Evolutionary conservation across 2,888 invertebrate species (phyloP), one percentile per base, ranked within the genome.

Genomic region (Stenolophus ochropezus): DNA sequence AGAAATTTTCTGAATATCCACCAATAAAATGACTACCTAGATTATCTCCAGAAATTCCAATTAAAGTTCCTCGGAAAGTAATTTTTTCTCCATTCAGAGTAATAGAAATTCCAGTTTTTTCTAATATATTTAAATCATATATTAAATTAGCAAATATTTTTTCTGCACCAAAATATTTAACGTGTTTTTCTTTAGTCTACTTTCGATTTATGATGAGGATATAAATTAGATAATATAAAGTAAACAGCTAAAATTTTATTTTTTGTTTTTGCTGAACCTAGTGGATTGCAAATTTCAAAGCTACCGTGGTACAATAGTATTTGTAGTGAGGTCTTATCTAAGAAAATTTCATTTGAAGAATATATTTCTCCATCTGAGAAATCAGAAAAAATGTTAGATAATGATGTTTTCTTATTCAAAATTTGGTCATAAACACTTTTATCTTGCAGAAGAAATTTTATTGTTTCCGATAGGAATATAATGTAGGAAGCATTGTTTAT

Each of bases 201-300:
- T 49, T 84, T 81, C 42, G 84, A 84, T 51, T 85, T 82, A 61
- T 85, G 61, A 75, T 84, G 84, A 42, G 83, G 74, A 3, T 83
- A 82, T 42, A 87, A 71, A 84, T 87, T 87, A 47, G 82, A 85
- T 4, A 86, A 20, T 14, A 81, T 82, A 84, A 86, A 84, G 73
- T 86, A 87, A 33, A 87, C 61, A 14, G 84, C 86, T 51, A 85
- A 58, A 20, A 87, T 53, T 84, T 86, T 86, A 73, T 87, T 84
- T 61, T 85, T 86, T 79, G 82, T 84, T 83, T 82, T 86, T 4
- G 86, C 83, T 1, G 85, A 83, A 8, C 86, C 86, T 14, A 87
- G 65, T 14, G 86, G 86, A 83, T 87, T 86, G 18, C 86, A 86
- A 47, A 85, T 16, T 82, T 87, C 86, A 82, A 87, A 86, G 5